These are phyloP conservation scores for Meloidogyne hapla DNA, from an alignment of 1,140 invertebrate genomes.

Conservation along the genomic window DNA sequence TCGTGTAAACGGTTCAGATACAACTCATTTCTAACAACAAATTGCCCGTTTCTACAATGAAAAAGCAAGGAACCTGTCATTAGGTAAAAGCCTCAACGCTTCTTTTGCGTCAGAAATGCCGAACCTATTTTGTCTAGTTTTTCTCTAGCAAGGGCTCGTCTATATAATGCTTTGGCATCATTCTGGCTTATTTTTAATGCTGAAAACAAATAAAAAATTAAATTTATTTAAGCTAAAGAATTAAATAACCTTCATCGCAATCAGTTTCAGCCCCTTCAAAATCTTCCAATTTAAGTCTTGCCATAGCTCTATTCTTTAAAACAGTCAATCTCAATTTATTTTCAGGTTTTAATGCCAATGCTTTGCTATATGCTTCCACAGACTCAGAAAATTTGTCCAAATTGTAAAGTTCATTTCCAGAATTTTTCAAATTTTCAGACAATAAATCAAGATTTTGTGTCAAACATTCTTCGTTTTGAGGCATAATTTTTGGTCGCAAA, in stretches of 20 bases:
- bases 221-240: no score
- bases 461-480: background rate
- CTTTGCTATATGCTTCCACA: constrained; percentile 75
- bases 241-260: constrained; percentile 73
- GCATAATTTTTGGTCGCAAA: background rate
- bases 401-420: constrained; percentile 85
- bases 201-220: constrained; percentile 31
- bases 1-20: no score
- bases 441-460: background rate
- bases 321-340: constrained; percentile 75
- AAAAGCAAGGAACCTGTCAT: constrained; percentile 73
- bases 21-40: no score
- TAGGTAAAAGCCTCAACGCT: constrained; percentile 80
- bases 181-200: constrained; percentile 77
- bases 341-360: constrained; percentile 69
- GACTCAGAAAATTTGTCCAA: constrained; percentile 77
- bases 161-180: constrained; percentile 89
- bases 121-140: constrained; percentile 77
- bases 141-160: constrained; percentile 85
- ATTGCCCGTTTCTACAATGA: no score
- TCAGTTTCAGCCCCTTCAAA: constrained; percentile 77
- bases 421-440: constrained; percentile 72
- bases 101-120: constrained; percentile 86
- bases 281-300: constrained; percentile 79
- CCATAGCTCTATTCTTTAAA: constrained; percentile 88